Percentiles rank a stretch among this genome's conserved stretches.
phyloP scores from a whole-genome alignment of 1,140 invertebrate species.

The Cydia fagiglandana region DNA sequence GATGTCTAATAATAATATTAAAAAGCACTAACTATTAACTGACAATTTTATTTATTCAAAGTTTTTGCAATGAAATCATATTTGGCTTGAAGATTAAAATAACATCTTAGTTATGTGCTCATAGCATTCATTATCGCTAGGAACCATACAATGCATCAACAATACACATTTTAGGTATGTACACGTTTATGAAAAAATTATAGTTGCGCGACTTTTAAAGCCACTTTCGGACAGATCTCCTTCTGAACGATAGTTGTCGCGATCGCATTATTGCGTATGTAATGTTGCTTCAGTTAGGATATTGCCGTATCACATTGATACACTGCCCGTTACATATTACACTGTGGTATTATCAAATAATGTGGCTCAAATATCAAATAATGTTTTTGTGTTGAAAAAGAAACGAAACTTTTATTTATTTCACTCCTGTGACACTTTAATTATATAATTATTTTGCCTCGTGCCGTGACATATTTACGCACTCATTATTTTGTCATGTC shows the following conservation, averaged over 20 bases:
- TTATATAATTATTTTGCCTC: conserved; percentile 2
- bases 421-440: background rate
- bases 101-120: too few species aligned
- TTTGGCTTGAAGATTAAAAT: background rate
- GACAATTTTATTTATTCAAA: background rate
- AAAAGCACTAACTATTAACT: background rate
- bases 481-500: conserved; percentile 10
- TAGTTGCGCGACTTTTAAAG: too few species aligned
- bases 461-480: conserved; percentile 12
- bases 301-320: too few species aligned
- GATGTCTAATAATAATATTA: background rate
- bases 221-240: too few species aligned
- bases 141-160: too few species aligned
- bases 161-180: too few species aligned
- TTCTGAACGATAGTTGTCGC: too few species aligned
- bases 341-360: background rate
- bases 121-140: too few species aligned
- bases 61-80: background rate
- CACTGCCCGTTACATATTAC: too few species aligned
- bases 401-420: background rate
- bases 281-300: too few species aligned
- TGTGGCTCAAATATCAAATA: background rate
- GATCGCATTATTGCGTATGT: too few species aligned
- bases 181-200: too few species aligned
- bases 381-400: background rate